Evolutionary conservation across 2,888 invertebrate species (phyloP), one percentile per base, ranked within the genome.

Genomic region (Drosophila lutescens): DNA sequence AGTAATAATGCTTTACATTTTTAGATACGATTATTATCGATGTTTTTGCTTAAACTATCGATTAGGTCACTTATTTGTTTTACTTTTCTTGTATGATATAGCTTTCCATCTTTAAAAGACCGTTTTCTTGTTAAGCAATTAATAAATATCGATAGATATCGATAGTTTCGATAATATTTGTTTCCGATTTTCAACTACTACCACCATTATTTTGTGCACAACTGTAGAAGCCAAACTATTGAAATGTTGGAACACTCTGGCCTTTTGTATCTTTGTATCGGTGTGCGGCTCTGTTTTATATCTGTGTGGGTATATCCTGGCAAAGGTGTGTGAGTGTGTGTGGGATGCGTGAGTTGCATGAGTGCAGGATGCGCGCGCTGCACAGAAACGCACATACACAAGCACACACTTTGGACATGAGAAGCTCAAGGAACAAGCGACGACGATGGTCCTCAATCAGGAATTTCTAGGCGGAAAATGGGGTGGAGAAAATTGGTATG

Each of bases 331-430:
- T 43, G 50, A 43, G 47, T 59, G 62, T 73, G 44, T 72, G 51
- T 49, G 41, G 46, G 59, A 65, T 75, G 68, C 67, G 61, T 63
- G 55, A 46, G 38, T 55, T 68, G 65, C 65, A 65, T 55, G 63
- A 62, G 68, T 44, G 69, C 69, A 66, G 69, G 69, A 69, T 54
- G 51, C 59, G 74, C 62, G 77, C 70, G 78, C 74, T 70, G 59
- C 66, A 66, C 51, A 53, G 46, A 62, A 55, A 23, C 62, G 55
- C 47, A 44, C 60, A n/a, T 38, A 57, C 49, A 23, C 23, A n/a
- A 26, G 50, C 32, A 17, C 44, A 23, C 40, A 44, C 30, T 30
- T 10, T 46, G 46, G 51, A 43, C 30, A 53, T 40, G 41, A 32
- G 62, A 12, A 49, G n/a, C 54, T 53, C 49, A 63, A 63, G 65